These are phyloP conservation scores for Coranthus polyacanthus DNA, from an alignment of 2,797 vertebrate species.

Conservation along the genomic window DNA sequence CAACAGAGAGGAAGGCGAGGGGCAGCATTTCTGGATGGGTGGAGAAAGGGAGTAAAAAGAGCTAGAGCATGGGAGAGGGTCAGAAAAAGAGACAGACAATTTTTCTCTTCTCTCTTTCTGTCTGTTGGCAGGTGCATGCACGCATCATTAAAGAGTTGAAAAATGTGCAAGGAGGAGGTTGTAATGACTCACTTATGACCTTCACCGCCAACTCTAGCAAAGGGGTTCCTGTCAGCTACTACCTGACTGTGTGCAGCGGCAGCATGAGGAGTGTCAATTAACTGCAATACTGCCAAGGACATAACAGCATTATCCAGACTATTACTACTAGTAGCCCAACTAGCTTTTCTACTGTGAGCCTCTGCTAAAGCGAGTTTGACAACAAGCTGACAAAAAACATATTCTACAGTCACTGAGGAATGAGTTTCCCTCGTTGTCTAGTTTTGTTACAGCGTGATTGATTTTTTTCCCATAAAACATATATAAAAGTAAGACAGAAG, in stretches of 20 bases:
- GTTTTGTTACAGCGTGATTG: too few species aligned
- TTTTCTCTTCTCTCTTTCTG: conserved; percentile 47
- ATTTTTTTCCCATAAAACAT: too few species aligned
- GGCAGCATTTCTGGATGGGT: conserved; percentile 53
- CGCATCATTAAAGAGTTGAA: conserved; percentile 75
- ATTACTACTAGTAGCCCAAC: background rate
- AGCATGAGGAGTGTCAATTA: conserved; percentile 30
- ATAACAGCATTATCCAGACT: conserved; percentile 16
- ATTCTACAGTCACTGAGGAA: too few species aligned
- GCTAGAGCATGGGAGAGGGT: conserved; percentile 49
- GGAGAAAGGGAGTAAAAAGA: conserved; percentile 55
- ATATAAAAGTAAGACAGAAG: too few species aligned
- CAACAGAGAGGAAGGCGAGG: conserved; percentile 43
- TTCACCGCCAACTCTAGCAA: conserved; percentile 60
- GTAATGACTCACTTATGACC: conserved; percentile 71
- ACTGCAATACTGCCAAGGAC: conserved; percentile 49
- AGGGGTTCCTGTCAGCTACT: conserved; percentile 25
- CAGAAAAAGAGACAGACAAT: conserved; percentile 44
- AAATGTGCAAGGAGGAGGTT: conserved; percentile 48
- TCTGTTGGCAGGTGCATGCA: conserved; percentile 60
- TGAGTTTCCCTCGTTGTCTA: too few species aligned
- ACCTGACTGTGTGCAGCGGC: background rate
- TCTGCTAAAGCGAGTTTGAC: too few species aligned
- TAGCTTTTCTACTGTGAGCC: too few species aligned
- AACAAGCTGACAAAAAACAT: too few species aligned